A percentile compares a stretch with the other conserved stretches of the same genome.
phyloP scores from a whole-genome alignment of 2,888 invertebrate genomes.

The Norana najaformis region DNA sequence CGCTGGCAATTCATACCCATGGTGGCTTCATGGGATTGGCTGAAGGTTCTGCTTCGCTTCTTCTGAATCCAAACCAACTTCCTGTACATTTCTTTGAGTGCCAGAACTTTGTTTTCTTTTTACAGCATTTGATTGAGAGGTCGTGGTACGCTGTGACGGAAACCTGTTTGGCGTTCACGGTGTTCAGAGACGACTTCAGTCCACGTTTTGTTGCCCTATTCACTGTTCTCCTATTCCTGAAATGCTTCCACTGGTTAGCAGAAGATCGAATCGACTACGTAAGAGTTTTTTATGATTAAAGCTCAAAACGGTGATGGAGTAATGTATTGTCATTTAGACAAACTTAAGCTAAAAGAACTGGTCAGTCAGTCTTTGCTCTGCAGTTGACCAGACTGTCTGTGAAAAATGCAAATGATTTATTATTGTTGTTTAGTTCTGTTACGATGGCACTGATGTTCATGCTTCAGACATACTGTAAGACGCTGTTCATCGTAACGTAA shows the following conservation, averaged over 20 bases:
- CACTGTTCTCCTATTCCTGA: slow-evolving; percentile 90
- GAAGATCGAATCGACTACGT: slow-evolving; percentile 99
- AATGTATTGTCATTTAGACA: not conserved
- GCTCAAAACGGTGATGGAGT: too few species aligned
- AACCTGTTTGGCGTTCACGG: slow-evolving; percentile 97
- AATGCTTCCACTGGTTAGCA: slow-evolving; percentile 99
- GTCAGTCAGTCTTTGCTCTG: too few species aligned
- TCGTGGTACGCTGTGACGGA: slow-evolving; percentile 99
- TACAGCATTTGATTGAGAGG: slow-evolving; percentile 89
- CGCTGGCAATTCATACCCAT: too few species aligned
- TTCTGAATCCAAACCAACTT: not conserved
- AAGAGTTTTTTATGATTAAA: slow-evolving; percentile 64
- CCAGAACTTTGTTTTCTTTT: not conserved
- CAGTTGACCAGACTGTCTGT: not conserved
- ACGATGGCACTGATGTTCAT: not conserved
- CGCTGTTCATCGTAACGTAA: not conserved
- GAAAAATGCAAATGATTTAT: not conserved
- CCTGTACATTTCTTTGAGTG: too few species aligned
- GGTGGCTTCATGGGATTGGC: too few species aligned
- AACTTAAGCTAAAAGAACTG: too few species aligned
- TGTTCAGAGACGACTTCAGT: slow-evolving; percentile 97
- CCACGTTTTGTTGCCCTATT: slow-evolving; percentile 93
- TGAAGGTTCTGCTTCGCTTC: not conserved
- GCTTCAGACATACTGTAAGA: not conserved
- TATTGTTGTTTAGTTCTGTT: too few species aligned